Evolutionary conservation across 2,797 vertebrate genomes (phyloP), one percentile per base, ranked within the genome.

Genomic region (Sylvilagus floridanus): DNA sequence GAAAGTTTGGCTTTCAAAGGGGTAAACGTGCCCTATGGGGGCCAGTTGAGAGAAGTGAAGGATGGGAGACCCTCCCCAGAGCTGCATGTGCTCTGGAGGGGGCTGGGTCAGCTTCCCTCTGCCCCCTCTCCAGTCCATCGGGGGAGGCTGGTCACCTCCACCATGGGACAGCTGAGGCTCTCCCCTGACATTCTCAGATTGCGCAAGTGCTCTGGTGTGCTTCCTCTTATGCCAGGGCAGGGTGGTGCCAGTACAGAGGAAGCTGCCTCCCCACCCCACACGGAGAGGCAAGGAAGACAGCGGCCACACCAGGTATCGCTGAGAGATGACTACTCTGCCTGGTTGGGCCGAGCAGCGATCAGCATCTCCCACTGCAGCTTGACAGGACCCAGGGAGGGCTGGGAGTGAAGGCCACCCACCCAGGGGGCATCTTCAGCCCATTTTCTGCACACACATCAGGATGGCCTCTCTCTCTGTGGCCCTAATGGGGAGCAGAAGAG

Each of bases 11-110:
- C 57, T 77, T 72, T 73, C 4, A 30, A 69, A 71, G 50, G 16
- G 65, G 52, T 32, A 16, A 65, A 62, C 50, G 52, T 66, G 37
- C 3, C 37, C 30, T 35, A 0, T 2, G 0, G 47, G 5, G 16
- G n/a, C 22, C 69, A 5, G 24, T 81, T 42, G 65, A 47, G n/a
- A 94, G 69, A 86, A 89, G 71, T n/a, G 28, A 68, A 79, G 5
- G 35, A 37, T 54, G 8, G 13, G 54, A 82, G 28, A 32, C 50
- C 3, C 19, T 90, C 54, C 50, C 50, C 13, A n/a, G 63, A 35
- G 42, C 35, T 35, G 35, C 63, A 12, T 32, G 7, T 63, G 88
- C 73, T 83, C 71, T 12, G 3, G 5, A n/a, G 6, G 6, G 54
- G 54, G 21, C 0, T 0, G 1, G 35, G 30, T 10, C 50, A 47